Evolutionary conservation across 2,113 vertebrate species (phyloP).

Genomic region (Brachypteracias leptosomus): DNA sequence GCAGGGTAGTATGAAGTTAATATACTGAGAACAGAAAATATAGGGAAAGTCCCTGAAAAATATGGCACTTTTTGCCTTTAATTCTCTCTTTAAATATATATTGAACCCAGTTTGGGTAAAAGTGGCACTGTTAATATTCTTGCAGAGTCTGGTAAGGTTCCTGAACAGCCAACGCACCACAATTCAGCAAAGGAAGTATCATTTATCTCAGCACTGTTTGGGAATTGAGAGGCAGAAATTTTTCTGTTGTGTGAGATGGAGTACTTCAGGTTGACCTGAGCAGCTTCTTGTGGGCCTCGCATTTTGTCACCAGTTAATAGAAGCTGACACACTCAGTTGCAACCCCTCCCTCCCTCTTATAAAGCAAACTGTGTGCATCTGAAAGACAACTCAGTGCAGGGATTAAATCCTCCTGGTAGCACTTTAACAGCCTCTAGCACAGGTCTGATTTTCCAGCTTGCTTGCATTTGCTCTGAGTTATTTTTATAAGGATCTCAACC

Average conservation of each 20-base stretch:
- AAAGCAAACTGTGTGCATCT: neutral
- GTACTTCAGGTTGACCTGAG: neutral
- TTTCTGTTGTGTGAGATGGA: neutral
- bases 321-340: neutral
- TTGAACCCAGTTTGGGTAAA: neutral
- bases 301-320: neutral
- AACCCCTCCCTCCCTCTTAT: neutral
- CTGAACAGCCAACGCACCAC: neutral
- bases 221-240: neutral
- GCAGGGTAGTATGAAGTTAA: neutral
- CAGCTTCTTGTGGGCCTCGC: neutral
- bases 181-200: neutral
- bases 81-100: neutral
- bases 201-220: neutral
- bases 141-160: neutral
- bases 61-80: neutral
- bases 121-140: neutral
- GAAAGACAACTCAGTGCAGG: neutral
- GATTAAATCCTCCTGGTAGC: constrained; percentile 25
- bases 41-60: neutral
- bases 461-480: constrained; percentile 40
- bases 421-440: neutral
- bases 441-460: constrained; percentile 4
- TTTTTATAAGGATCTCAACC: constrained; percentile 48
- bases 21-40: neutral